These are phyloP conservation scores for Catostylus mosaicus DNA, from an alignment of 30 jellyfish, hydroid and myxozoan species.

Conservation along the genomic window DNA sequence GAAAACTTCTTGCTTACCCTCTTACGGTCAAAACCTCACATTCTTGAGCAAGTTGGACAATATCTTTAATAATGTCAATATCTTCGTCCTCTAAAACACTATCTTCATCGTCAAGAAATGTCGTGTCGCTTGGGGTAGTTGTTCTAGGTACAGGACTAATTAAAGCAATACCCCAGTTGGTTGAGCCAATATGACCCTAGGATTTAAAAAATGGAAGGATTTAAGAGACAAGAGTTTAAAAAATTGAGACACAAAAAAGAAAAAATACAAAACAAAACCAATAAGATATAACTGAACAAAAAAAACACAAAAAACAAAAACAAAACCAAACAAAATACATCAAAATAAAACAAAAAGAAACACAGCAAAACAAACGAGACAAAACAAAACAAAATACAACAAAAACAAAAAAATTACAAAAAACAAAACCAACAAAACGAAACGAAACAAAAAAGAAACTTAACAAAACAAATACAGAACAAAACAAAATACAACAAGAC, in stretches of 20 bases:
- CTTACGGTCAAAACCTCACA: conserved; percentile 85
- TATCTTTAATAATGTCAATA: conserved; percentile 43
- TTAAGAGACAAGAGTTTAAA: too few relatives aligned
- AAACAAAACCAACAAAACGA: neutral
- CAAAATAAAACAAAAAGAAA: neutral
- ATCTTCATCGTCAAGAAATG: conserved; percentile 56
- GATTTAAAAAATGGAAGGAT: neutral
- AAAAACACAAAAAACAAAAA: too few relatives aligned
- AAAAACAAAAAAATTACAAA: neutral
- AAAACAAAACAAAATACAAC: too few relatives aligned
- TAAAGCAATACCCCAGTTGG: conserved; percentile 74
- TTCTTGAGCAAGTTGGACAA: conserved; percentile 80
- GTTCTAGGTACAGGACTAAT: conserved; percentile 49
- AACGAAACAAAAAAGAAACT: too few relatives aligned
- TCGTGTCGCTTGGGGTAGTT: conserved; percentile 4
- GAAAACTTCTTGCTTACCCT: conserved; percentile 71
- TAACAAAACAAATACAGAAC: too few relatives aligned
- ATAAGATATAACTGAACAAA: too few relatives aligned
- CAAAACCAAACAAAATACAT: too few relatives aligned
- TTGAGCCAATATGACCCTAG: conserved; percentile 85
- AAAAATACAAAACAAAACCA: neutral
- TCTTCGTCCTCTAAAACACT: conserved; percentile 59
- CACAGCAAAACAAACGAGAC: neutral
- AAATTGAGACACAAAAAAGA: neutral
- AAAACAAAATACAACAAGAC: too few relatives aligned